Evolutionary conservation across 2,888 invertebrate species (phyloP).

Genomic region (Conchocele bisecta): DNA sequence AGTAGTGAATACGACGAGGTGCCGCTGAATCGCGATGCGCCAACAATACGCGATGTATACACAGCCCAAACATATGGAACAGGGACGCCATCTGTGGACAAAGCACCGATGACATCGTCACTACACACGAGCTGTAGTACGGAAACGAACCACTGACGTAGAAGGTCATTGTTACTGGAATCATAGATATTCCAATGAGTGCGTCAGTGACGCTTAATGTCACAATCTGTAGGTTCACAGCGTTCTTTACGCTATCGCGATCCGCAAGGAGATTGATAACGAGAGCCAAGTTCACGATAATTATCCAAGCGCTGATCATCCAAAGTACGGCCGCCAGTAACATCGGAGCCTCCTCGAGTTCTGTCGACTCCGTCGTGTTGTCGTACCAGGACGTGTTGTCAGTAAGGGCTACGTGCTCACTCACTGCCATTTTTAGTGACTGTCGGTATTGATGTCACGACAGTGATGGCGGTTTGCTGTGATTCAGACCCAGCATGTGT

Average conservation of each 20-base stretch:
- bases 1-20: neutral
- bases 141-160: neutral
- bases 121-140: neutral
- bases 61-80: neutral
- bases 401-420: too few species aligned
- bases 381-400: too few species aligned
- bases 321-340: neutral
- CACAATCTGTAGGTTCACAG: neutral
- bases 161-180: neutral
- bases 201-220: neutral
- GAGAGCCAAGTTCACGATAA: neutral
- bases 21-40: neutral
- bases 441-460: too few species aligned
- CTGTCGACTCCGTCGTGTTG: too few species aligned
- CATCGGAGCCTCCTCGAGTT: too few species aligned
- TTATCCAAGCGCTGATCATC: neutral
- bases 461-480: too few species aligned
- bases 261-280: neutral
- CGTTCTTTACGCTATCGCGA: neutral
- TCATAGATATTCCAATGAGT: neutral
- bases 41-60: slow-evolving; percentile 1
- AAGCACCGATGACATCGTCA: neutral
- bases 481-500: too few species aligned
- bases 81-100: neutral
- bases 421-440: too few species aligned